Base-by-base conservation (phyloP, 2,797 vertebrate genomes). In the Gila robusta region DNA sequence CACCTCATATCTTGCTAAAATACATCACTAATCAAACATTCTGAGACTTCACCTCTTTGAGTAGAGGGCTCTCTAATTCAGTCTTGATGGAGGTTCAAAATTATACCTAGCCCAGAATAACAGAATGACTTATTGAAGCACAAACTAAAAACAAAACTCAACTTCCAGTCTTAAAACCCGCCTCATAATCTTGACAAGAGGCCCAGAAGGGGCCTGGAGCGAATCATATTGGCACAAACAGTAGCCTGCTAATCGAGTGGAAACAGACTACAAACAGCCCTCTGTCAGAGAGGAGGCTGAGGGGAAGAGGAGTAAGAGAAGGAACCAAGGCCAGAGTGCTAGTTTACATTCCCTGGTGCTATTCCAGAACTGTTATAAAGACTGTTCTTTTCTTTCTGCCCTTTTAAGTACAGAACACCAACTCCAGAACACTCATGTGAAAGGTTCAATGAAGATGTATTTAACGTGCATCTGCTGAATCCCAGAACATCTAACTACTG, bases 251-350 rank as follows among this genome's bases (percentile, higher is more conserved):
- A 87, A 82, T 82, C 44, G 28, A 82, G 47, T 84, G 66, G 80
- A 82, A 80, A 81, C 81, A 82, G 74, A 83, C 79, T 83, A 88
- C 80, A 87, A 87, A 70, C 72, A 32, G 39, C 23, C 41, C 86
- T 62, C 79, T 74, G 72, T 76, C 47, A 67, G 32, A 76, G 73
- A 16, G 37, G 21, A 76, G 54, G 62, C 71, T n/a, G 39, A 44
- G 35, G n/a, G 52, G 71, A 49, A 66, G 59, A 17, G 32, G 32
- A 67, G 35, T 12, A 70, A 54, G 79, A 41, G 47, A 56, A n/a
- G 32, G 23, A 69, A n/a, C 47, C 77, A 54, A 49, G 59, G 56
- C 67, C 69, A 67, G 67, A 11, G 21, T 82, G 73, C 64, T 79
- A 70, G 71, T 69, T 82, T 35, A 67, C 85, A 74, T 76, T 74